Conservation (phyloP, 1,140 invertebrate species). For the Mactra quadrangularis region DNA sequence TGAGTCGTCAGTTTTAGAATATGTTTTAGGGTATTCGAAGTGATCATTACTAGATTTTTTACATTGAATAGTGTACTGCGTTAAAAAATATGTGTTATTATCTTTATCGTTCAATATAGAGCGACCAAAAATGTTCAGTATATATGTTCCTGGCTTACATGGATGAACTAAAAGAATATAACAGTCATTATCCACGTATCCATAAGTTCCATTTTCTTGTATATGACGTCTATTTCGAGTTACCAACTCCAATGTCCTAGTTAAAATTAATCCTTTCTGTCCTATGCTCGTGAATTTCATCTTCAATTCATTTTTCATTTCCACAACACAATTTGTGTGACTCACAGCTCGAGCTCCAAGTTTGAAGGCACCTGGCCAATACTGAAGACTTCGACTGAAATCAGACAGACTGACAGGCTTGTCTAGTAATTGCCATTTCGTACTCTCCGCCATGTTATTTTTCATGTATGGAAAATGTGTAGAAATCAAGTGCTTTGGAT, state of each 20-base stretch:
- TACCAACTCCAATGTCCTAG: neutral
- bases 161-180: constrained; percentile 48
- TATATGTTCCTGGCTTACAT: constrained; percentile 39
- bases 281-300: constrained; percentile 44
- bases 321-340: constrained; percentile 31
- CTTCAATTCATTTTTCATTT: constrained; percentile 53
- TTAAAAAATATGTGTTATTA: constrained; percentile 4
- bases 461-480: constrained; percentile 84
- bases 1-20: neutral
- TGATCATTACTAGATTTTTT: neutral
- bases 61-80: constrained; percentile 54
- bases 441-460: constrained; percentile 64
- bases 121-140: constrained; percentile 46
- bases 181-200: neutral
- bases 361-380: constrained; percentile 20
- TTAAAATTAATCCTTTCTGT: constrained; percentile 6
- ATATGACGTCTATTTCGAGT: constrained; percentile 10
- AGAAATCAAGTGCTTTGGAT: constrained; percentile 84
- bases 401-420: constrained; percentile 56
- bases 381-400: constrained; percentile 42
- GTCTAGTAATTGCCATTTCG: constrained; percentile 62
- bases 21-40: neutral
- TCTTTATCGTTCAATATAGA: neutral
- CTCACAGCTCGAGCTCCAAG: constrained; percentile 37
- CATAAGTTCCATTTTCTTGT: constrained; percentile 24